Percentiles rank a stretch among this genome's conserved stretches.
Evolutionary conservation across 2,888 invertebrate genomes (phyloP).

Genomic region (Napeogenes inachia): DNA sequence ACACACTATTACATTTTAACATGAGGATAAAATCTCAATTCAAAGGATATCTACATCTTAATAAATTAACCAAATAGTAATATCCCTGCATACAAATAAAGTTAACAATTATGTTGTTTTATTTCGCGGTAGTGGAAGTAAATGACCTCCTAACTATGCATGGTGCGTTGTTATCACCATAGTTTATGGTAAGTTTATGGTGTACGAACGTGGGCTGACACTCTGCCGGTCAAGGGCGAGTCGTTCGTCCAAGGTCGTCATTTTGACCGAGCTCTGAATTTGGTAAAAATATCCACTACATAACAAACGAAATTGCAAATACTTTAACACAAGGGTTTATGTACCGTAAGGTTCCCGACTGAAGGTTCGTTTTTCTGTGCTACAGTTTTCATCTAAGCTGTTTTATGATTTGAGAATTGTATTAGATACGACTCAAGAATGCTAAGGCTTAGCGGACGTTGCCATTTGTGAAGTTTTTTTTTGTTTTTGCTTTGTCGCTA

Average conservation of each 20-base stretch:
- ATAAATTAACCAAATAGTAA: constrained; percentile 16
- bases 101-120: constrained; percentile 17
- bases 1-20: background rate
- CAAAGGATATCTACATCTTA: constrained; percentile 21
- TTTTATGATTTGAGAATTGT: constrained; percentile 15
- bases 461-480: constrained; percentile 26
- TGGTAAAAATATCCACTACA: constrained; percentile 31
- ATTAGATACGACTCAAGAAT: constrained; percentile 27
- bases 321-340: background rate
- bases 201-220: constrained; percentile 36
- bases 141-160: constrained; percentile 23
- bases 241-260: constrained; percentile 41
- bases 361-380: background rate
- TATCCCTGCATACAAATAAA: constrained; percentile 14
- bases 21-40: constrained; percentile 4
- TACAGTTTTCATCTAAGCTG: constrained; percentile 7
- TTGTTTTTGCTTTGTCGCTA: constrained; percentile 20
- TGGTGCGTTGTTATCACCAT: constrained; percentile 33
- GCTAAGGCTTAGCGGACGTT: constrained; percentile 26
- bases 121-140: constrained; percentile 12
- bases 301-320: constrained; percentile 16
- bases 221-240: constrained; percentile 40
- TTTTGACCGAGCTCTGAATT: constrained; percentile 37
- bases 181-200: constrained; percentile 35
- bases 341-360: background rate